Base-by-base conservation (phyloP, 1,140 invertebrate species). In the Chelonus insularis region DNA sequence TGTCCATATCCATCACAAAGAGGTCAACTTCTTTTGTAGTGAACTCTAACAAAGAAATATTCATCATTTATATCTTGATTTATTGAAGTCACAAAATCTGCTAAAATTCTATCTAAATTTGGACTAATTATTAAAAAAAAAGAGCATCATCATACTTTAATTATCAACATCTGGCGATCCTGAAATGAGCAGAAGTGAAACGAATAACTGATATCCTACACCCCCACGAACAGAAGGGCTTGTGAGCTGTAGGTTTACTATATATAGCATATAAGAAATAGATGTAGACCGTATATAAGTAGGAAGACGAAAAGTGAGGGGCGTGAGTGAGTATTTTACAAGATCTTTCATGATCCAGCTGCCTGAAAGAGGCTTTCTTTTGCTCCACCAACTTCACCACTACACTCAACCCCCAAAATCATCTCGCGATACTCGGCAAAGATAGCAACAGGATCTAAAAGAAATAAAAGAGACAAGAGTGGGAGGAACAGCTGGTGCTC, bases 401-500 rank as follows among this genome's bases (percentile, higher is more conserved):
- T 36, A 54, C 12, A 6, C 45, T 48, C 57, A 37, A 58, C 57
- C 56, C 37, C 48, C 25, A 29, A 62, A 54, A 60, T 39, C 18
- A 14, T 62, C 20, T 45, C 47, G 32, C 59, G 62, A 64, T 64
- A 64, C 48, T 43, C 51, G 14, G 4, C 43, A 23, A 12, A 64
- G 62, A 64, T 64, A 64, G 57, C 59, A 55, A 61, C 59, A 45
- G 51, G 59, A 64, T 48, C 62, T 20, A 9, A 61, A 41, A 54
- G n/a, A 14, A 41, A 52, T 16, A 11, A 41, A 23, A 39, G 23
- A 20, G 34, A 51, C n/a, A 34, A 55, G 58, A 61, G 39, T 60
- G 51, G 57, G 62, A 64, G 57, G 61, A 64, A 64, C 62, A 63
- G 57, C 62, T 64, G 62, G 62, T 56, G 41, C 32, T 37, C 25